Evolutionary conservation across 2,113 vertebrate species (phyloP).

Genomic region (Vireo altiloquus): DNA sequence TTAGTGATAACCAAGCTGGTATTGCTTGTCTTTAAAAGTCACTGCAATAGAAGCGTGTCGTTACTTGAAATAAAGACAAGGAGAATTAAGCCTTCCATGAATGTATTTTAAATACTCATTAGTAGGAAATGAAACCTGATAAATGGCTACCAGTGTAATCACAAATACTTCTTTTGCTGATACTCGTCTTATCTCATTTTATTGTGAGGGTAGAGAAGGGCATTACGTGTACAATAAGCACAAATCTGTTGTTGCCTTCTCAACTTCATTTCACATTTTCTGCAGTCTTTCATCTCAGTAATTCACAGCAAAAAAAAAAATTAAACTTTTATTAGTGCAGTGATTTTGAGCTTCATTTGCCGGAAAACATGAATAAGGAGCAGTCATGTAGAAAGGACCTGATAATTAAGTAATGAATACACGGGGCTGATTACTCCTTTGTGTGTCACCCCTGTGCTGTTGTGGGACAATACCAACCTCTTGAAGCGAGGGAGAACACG

Average conservation of each 20-base stretch:
- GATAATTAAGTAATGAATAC: conserved; percentile 23
- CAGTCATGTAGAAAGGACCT: background rate
- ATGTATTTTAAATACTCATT: background rate
- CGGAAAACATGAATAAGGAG: background rate
- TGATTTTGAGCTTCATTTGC: conserved; percentile 25
- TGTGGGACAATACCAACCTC: background rate
- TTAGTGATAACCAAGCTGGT: background rate
- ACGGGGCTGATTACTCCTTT: background rate
- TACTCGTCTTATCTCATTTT: background rate
- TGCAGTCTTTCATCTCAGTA: background rate
- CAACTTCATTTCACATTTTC: background rate
- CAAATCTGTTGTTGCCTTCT: background rate
- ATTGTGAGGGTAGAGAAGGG: background rate
- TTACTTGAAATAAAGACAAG: background rate
- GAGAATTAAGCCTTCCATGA: background rate
- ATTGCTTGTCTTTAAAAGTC: background rate
- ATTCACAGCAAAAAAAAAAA: background rate
- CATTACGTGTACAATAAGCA: background rate
- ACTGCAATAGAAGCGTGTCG: fast-evolving
- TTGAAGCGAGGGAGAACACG: background rate
- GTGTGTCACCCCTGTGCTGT: background rate
- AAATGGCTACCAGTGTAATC: background rate
- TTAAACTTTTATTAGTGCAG: background rate
- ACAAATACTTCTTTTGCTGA: background rate
- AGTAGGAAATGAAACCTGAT: background rate